These are phyloP conservation scores for Melanotaenia duboulayi DNA, from an alignment of 2,113 vertebrate genomes.

Conservation along the genomic window DNA sequence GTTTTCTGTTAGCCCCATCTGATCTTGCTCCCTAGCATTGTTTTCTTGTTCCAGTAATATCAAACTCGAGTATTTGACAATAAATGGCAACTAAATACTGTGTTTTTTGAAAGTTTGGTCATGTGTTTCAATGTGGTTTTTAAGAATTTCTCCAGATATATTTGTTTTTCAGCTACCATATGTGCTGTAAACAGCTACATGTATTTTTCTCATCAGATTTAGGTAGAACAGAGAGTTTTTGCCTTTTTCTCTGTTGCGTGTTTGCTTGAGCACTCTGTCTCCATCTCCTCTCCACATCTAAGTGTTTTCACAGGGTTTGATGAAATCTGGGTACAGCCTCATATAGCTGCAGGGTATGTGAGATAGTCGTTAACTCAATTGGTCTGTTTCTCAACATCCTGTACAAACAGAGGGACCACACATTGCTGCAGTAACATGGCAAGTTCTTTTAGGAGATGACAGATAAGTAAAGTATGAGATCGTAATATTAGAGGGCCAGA, in stretches of 20 bases:
- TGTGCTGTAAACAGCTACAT: conserved; percentile 20
- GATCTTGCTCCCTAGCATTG: conserved; percentile 59
- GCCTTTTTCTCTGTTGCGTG: conserved; percentile 16
- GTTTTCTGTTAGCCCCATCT: conserved; percentile 70
- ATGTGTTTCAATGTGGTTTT: too few species aligned
- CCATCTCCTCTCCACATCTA: conserved; percentile 64
- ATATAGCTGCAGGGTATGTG: conserved; percentile 55
- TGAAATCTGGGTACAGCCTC: conserved; percentile 52
- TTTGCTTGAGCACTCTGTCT: conserved; percentile 25
- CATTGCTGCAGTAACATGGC: conserved; percentile 59
- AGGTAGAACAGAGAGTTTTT: conserved; percentile 21
- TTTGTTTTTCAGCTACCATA: conserved; percentile 33
- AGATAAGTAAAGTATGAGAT: conserved; percentile 50
- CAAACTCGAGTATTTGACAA: conserved; percentile 49
- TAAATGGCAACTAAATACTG: conserved; percentile 48
- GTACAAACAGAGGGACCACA: conserved; percentile 67
- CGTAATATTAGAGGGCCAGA: conserved; percentile 60
- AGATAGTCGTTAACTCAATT: conserved; percentile 67
- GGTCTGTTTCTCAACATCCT: conserved; percentile 57
- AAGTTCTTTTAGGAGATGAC: conserved; percentile 60
- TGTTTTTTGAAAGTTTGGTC: conserved; percentile 4
- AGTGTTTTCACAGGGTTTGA: conserved; percentile 58
- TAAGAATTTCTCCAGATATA: background rate
- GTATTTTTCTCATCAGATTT: conserved; percentile 31
- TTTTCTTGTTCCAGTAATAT: conserved; percentile 54